These are phyloP conservation scores for Cordilura impudica DNA, from an alignment of 2,888 invertebrate species.

Conservation along the genomic window DNA sequence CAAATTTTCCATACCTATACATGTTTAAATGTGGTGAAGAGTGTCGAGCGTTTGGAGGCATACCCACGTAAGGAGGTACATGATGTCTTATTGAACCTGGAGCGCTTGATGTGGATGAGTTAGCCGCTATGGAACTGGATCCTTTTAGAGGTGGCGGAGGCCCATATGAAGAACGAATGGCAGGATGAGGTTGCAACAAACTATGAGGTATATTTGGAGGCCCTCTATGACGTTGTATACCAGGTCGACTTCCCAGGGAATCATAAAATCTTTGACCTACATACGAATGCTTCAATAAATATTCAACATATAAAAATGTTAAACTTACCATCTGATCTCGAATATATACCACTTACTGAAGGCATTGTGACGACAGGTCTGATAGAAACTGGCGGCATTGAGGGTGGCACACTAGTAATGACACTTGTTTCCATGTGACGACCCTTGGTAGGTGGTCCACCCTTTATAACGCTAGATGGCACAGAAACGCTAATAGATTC, in stretches of 20 bases:
- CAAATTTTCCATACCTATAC: constrained; percentile 72
- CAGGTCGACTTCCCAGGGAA: constrained; percentile 60
- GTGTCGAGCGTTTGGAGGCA: constrained; percentile 73
- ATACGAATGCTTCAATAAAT: constrained; percentile 19
- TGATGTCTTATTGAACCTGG: constrained; percentile 43
- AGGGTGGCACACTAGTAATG: constrained; percentile 82
- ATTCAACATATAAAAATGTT: not conserved
- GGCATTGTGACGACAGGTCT: constrained; percentile 58
- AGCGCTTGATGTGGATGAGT: constrained; percentile 33
- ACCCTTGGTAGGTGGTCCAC: constrained; percentile 21
- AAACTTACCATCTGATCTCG: constrained; percentile 66
- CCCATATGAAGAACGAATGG: constrained; percentile 75
- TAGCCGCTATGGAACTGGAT: constrained; percentile 64
- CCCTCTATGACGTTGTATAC: constrained; percentile 66
- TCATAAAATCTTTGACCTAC: constrained; percentile 71
- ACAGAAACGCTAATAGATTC: constrained; percentile 5
- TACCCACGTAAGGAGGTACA: constrained; percentile 53
- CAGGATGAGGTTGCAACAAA: constrained; percentile 62
- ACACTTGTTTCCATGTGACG: constrained; percentile 79
- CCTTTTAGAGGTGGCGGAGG: constrained; percentile 76
- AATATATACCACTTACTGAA: constrained; percentile 67
- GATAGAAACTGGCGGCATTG: constrained; percentile 58
- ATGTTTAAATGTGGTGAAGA: constrained; percentile 74
- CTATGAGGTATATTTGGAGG: constrained; percentile 64
- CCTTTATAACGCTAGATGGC: constrained; percentile 36